phyloP scores from a whole-genome alignment of 2,113 vertebrate species.

The Athene noctua region DNA sequence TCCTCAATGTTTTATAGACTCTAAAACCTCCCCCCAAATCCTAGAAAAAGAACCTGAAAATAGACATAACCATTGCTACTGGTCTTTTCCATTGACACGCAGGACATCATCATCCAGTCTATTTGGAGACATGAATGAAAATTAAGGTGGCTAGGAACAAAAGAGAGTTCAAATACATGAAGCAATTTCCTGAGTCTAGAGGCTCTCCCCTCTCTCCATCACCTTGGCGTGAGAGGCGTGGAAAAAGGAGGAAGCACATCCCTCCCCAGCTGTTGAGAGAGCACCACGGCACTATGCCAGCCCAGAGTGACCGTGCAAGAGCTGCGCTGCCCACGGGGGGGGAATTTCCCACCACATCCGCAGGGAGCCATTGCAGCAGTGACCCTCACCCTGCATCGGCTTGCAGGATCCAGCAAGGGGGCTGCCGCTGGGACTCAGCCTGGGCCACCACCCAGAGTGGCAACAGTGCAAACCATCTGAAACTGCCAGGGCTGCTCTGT shows the following conservation, averaged over 20 bases:
- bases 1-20: background rate
- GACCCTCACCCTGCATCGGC: background rate
- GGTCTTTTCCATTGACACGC: background rate
- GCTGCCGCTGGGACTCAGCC: background rate
- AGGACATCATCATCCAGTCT: background rate
- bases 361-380: background rate
- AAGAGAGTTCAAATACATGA: background rate
- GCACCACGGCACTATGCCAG: rapidly evolving
- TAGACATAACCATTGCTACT: background rate
- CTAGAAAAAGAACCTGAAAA: background rate
- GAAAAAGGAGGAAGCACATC: background rate
- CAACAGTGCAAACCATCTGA: background rate
- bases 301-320: background rate
- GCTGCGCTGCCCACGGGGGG: background rate
- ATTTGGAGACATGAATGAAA: background rate
- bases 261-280: background rate
- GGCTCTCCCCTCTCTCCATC: background rate
- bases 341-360: background rate
- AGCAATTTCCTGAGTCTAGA: background rate
- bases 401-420: background rate
- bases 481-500: background rate
- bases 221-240: rapidly evolving
- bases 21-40: background rate
- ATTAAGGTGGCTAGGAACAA: background rate
- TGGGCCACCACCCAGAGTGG: background rate